phyloP scores from a whole-genome alignment of 2,113 vertebrate genomes.

The Scalopus aquaticus region DNA sequence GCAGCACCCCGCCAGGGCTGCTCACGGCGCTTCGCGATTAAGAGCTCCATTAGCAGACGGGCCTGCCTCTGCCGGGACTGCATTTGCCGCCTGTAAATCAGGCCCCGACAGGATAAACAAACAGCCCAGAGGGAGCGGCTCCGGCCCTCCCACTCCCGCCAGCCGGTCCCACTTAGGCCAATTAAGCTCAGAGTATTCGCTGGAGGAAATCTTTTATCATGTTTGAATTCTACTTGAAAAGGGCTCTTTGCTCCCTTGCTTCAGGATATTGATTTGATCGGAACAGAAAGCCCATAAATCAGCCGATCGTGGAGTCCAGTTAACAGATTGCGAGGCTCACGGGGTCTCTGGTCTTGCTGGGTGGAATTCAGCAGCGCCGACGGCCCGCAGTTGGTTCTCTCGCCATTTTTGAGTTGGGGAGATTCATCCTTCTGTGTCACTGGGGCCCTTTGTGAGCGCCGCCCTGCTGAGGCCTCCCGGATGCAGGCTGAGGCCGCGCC shows the following conservation, averaged over 20 bases:
- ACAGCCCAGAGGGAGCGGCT: conserved; percentile 91
- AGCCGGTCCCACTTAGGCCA: conserved; percentile 87
- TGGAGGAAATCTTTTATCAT: conserved; percentile 81
- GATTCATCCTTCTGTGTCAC: too few relatives aligned
- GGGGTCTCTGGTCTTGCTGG: too few relatives aligned
- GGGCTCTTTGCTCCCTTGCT: conserved; percentile 75
- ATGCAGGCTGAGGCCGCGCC: too few relatives aligned
- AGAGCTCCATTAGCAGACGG: conserved; percentile 98
- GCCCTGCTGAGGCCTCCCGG: too few relatives aligned
- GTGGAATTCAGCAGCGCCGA: too few relatives aligned
- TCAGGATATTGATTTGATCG: conserved; percentile 85
- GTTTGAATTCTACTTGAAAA: conserved; percentile 84
- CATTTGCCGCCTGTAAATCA: conserved; percentile 97
- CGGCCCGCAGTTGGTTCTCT: too few relatives aligned
- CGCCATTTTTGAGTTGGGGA: too few relatives aligned
- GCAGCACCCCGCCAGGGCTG: conserved; percentile 78
- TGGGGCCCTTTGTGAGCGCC: too few relatives aligned
- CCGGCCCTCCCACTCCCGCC: too few relatives aligned
- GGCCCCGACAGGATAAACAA: conserved; percentile 94
- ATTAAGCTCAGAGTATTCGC: conserved; percentile 88
- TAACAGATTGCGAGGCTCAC: background rate
- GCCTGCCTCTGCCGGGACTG: conserved; percentile 91
- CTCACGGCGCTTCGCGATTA: conserved; percentile 92
- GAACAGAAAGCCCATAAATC: conserved; percentile 62
- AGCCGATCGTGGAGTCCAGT: too few relatives aligned